These are phyloP conservation scores for Dascyllus trimaculatus DNA, from an alignment of 2,113 vertebrate species.

Conservation along the genomic window DNA sequence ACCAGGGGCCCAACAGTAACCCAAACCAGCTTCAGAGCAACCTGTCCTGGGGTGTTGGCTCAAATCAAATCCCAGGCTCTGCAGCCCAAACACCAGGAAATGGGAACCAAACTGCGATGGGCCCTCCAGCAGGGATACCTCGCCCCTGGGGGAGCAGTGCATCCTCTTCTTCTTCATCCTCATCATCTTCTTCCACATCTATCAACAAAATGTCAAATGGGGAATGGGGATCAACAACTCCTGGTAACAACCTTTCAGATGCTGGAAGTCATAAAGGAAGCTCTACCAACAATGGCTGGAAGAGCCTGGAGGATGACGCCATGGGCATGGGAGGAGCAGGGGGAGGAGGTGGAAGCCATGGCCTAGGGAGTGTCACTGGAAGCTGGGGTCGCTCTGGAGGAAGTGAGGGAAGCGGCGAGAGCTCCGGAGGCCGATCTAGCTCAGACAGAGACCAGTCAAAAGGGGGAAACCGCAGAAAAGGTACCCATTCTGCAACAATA, in stretches of 20 bases:
- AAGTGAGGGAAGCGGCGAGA: conserved; percentile 91
- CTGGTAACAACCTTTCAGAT: conserved; percentile 85
- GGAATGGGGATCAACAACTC: conserved; percentile 92
- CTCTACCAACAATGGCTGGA: conserved; percentile 91
- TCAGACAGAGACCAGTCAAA: conserved; percentile 83
- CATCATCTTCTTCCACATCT: conserved; percentile 82
- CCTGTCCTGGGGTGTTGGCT: conserved; percentile 84
- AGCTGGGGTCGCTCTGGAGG: conserved; percentile 82
- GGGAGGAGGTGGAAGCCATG: conserved; percentile 52
- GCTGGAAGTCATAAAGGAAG: conserved; percentile 87
- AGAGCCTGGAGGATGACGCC: conserved; percentile 93
- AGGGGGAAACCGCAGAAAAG: conserved; percentile 85
- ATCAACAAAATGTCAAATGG: conserved; percentile 86
- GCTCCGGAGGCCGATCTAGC: conserved; percentile 89
- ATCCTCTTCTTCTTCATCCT: conserved; percentile 84
- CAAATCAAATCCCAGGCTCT: conserved; percentile 62
- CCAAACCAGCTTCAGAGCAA: conserved; percentile 83
- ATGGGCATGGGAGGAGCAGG: conserved; percentile 76
- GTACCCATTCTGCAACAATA: conserved; percentile 83
- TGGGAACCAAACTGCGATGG: conserved; percentile 81
- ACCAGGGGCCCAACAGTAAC: conserved; percentile 84
- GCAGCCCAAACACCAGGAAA: conserved; percentile 69
- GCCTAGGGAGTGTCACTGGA: conserved; percentile 52
- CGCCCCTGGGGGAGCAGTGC: conserved; percentile 89
- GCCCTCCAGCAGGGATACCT: conserved; percentile 84